These are phyloP conservation scores for Calephelis nemesis DNA, from an alignment of 1,140 invertebrate genomes.

Conservation along the genomic window DNA sequence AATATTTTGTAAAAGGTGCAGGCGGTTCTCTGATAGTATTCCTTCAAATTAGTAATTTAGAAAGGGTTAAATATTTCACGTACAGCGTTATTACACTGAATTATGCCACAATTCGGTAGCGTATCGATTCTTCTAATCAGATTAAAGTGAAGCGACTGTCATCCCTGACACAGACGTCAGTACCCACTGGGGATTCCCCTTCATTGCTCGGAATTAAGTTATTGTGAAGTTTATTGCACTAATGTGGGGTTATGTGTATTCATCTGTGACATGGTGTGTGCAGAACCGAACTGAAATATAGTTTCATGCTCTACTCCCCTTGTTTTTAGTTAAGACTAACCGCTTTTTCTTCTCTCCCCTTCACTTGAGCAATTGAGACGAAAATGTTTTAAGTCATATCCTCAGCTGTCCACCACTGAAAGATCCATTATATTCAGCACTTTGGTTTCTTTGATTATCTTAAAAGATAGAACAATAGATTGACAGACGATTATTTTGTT, in stretches of 20 bases:
- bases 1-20: too few relatives aligned
- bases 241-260: constrained; percentile 57
- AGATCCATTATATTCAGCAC: too few relatives aligned
- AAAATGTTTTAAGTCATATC: too few relatives aligned
- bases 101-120: constrained; percentile 13
- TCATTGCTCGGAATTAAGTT: constrained; percentile 68
- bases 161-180: constrained; percentile 48
- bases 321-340: neutral
- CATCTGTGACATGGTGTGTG: constrained; percentile 34
- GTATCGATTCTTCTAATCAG: constrained; percentile 65
- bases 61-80: too few relatives aligned
- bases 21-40: too few relatives aligned
- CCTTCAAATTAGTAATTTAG: too few relatives aligned
- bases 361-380: too few relatives aligned
- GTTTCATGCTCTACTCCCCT: constrained; percentile 7
- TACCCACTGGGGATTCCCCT: constrained; percentile 51
- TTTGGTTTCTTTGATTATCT: too few relatives aligned
- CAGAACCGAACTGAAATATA: neutral
- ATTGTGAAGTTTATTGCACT: constrained; percentile 70
- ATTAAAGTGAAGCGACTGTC: constrained; percentile 59
- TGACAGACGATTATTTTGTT: too few relatives aligned
- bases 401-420: too few relatives aligned
- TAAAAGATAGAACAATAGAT: too few relatives aligned
- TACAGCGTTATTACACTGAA: neutral
- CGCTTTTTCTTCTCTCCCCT: too few relatives aligned